Percentiles rank a stretch among this genome's conserved stretches.
Conservation (phyloP, 1,140 invertebrate species). For the Rhagoletis zephyria region DNA sequence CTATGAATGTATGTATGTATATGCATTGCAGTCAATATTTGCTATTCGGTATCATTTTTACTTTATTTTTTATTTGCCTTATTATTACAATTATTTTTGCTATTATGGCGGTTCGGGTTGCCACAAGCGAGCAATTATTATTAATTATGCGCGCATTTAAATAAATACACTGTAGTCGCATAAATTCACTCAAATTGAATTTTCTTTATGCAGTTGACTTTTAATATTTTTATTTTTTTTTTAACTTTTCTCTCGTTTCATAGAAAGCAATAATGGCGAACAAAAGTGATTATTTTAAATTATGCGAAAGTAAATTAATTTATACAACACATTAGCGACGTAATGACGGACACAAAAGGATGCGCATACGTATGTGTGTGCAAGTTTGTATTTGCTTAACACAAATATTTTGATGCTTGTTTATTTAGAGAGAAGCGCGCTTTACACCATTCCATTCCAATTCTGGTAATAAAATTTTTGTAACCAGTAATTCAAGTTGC, state of each 20-base stretch:
- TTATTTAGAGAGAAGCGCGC: too few species aligned
- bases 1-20: too few species aligned
- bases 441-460: too few species aligned
- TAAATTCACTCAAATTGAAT: conserved; percentile 43
- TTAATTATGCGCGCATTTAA: conserved; percentile 20
- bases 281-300: conserved; percentile 37
- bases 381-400: too few species aligned
- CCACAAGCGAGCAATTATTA: conserved; percentile 30
- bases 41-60: not conserved
- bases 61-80: not conserved
- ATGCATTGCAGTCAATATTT: not conserved
- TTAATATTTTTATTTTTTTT: not conserved
- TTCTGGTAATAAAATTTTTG: too few species aligned
- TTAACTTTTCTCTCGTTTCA: not conserved
- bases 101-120: not conserved
- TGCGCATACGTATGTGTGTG: not conserved
- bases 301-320: not conserved
- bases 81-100: conserved; percentile 13
- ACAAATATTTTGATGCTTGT: too few species aligned
- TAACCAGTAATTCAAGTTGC: too few species aligned
- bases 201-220: not conserved
- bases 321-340: not conserved
- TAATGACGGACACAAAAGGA: too few species aligned
- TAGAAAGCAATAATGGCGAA: not conserved
- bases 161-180: not conserved